These are phyloP conservation scores for Myathropa florea DNA, from an alignment of 2,888 invertebrate species.

Conservation along the genomic window DNA sequence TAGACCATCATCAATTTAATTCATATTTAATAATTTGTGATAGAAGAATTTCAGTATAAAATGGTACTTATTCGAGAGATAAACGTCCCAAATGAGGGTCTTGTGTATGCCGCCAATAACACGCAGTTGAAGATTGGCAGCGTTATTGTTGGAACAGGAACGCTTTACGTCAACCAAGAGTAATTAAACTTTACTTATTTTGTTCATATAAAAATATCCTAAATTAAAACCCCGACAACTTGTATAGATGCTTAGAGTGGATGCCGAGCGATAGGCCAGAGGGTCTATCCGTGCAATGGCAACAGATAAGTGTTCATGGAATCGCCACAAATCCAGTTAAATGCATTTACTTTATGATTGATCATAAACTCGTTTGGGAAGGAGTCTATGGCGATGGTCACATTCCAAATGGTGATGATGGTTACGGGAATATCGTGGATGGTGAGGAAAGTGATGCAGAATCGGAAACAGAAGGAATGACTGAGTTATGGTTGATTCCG, in stretches of 20 bases:
- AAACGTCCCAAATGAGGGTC: slow-evolving; percentile 76
- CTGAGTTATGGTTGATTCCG: slow-evolving; percentile 88
- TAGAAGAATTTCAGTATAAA: slow-evolving; percentile 19
- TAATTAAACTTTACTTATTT: slow-evolving; percentile 67
- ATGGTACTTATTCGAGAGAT: slow-evolving; percentile 78
- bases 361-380: slow-evolving; percentile 78
- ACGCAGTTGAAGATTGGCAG: slow-evolving; percentile 78
- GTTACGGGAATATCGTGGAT: slow-evolving; percentile 72
- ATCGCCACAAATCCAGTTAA: slow-evolving; percentile 77
- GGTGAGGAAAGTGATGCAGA: slow-evolving; percentile 76
- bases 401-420: slow-evolving; percentile 72
- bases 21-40: neutral
- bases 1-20: neutral
- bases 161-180: slow-evolving; percentile 79
- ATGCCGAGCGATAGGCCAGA: slow-evolving; percentile 76
- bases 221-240: neutral
- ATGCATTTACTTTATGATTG: slow-evolving; percentile 79
- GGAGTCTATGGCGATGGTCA: slow-evolving; percentile 75
- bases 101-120: slow-evolving; percentile 77
- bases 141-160: slow-evolving; percentile 76
- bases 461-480: slow-evolving; percentile 82
- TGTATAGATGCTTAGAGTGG: slow-evolving; percentile 78
- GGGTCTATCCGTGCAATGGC: slow-evolving; percentile 79
- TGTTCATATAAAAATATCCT: slow-evolving; percentile 12
- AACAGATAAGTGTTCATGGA: slow-evolving; percentile 79